phyloP scores from a whole-genome alignment of 2,113 vertebrate species.

The Microcebus ravelobensis region DNA sequence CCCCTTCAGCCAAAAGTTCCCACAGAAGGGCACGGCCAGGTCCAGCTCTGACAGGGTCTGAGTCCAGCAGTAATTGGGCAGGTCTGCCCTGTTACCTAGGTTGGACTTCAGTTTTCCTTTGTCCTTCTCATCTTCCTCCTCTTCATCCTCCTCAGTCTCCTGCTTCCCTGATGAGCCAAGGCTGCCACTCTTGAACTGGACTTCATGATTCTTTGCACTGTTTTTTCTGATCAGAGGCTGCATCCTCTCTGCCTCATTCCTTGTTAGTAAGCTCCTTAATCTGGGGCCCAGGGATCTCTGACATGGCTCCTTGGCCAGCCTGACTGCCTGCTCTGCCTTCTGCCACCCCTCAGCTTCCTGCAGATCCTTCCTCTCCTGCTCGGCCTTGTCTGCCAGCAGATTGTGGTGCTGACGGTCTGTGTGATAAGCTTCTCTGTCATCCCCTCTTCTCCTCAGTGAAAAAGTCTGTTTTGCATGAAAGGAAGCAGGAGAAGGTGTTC shows the following conservation, averaged over 20 bases:
- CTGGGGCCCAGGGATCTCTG: constrained; percentile 84
- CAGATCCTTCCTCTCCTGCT: constrained; percentile 88
- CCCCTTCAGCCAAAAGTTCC: constrained; percentile 94
- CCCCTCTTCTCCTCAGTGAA: too few species aligned
- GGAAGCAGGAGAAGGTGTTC: too few species aligned
- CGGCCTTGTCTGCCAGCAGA: constrained; percentile 89
- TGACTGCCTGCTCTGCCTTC: constrained; percentile 87
- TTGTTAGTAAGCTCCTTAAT: constrained; percentile 97
- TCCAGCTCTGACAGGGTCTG: constrained; percentile 96
- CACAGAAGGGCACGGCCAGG: constrained; percentile 90
- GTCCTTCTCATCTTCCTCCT: constrained; percentile 97
- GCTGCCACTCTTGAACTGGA: constrained; percentile 78
- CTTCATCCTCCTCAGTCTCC: constrained; percentile 87
- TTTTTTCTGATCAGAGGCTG: constrained; percentile 93
- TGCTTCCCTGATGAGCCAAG: constrained; percentile 81
- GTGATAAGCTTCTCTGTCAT: constrained; percentile 89
- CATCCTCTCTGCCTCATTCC: constrained; percentile 96
- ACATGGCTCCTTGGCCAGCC: constrained; percentile 86
- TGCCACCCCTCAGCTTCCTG: constrained; percentile 91
- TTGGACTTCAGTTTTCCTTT: constrained; percentile 97
- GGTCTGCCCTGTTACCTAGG: constrained; percentile 94
- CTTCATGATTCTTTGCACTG: constrained; percentile 82
- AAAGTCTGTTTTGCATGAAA: too few species aligned
- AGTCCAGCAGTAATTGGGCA: constrained; percentile 95
- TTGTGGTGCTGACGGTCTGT: constrained; percentile 93